phyloP scores from a whole-genome alignment of 2,113 vertebrate genomes.

The Urocolius indicus region DNA sequence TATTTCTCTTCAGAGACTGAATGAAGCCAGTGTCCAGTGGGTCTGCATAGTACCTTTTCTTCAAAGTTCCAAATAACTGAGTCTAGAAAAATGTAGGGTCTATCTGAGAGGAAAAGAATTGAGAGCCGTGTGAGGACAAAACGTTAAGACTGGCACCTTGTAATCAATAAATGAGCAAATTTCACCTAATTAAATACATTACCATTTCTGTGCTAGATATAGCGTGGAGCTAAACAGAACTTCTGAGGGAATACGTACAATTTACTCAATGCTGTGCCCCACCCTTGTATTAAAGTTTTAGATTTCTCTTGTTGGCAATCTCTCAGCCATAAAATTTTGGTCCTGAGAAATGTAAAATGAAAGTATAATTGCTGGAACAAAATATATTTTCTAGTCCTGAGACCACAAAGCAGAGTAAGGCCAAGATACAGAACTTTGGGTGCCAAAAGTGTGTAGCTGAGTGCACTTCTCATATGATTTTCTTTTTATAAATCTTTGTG shows the following conservation, averaged over 20 bases:
- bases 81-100: not conserved
- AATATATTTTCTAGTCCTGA: not conserved
- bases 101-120: not conserved
- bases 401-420: constrained; percentile 18
- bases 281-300: constrained; percentile 6
- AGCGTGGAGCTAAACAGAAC: not conserved
- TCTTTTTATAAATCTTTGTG: not conserved
- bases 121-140: not conserved
- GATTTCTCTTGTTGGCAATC: not conserved
- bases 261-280: not conserved
- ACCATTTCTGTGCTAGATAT: not conserved
- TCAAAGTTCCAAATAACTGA: not conserved
- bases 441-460: not conserved
- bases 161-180: not conserved
- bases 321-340: not conserved
- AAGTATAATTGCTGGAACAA: constrained; percentile 18
- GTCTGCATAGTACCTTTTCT: not conserved
- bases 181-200: not conserved
- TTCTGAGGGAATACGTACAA: not conserved
- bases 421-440: not conserved
- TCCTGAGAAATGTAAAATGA: not conserved
- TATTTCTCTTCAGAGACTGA: not conserved
- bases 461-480: not conserved
- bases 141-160: not conserved
- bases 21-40: not conserved